Conservation (phyloP, 2,888 invertebrate genomes). For the Apamea epomidion region DNA sequence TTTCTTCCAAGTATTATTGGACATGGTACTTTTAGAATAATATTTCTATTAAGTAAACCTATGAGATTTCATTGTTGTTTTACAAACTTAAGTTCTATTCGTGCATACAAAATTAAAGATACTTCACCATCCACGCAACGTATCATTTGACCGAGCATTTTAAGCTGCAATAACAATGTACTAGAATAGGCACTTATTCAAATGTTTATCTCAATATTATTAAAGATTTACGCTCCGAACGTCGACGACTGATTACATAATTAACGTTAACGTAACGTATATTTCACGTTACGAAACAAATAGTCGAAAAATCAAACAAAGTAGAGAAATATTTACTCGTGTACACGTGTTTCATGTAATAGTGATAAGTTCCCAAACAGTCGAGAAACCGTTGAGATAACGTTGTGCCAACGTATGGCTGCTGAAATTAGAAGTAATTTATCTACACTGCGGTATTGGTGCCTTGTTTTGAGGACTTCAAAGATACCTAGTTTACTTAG, state of each 20-base stretch:
- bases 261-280: slow-evolving; percentile 51
- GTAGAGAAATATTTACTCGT: slow-evolving; percentile 61
- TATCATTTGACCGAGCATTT: slow-evolving; percentile 9
- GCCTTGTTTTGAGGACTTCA: slow-evolving; percentile 18
- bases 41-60: background rate
- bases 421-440: slow-evolving; percentile 56
- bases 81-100: slow-evolving; percentile 1
- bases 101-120: slow-evolving; percentile 30
- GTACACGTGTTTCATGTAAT: slow-evolving; percentile 65
- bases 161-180: slow-evolving; percentile 10
- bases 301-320: slow-evolving; percentile 54
- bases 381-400: slow-evolving; percentile 60
- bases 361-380: slow-evolving; percentile 63
- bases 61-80: background rate
- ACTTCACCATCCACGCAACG: slow-evolving; percentile 9
- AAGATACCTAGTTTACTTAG: slow-evolving; percentile 1
- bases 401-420: slow-evolving; percentile 58
- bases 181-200: slow-evolving; percentile 10
- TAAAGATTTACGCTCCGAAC: slow-evolving; percentile 39
- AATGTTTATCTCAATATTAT: slow-evolving; percentile 37
- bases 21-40: slow-evolving; percentile 5
- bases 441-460: slow-evolving; percentile 32
- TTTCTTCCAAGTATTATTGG: slow-evolving; percentile 40
- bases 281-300: slow-evolving; percentile 55
- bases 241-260: slow-evolving; percentile 42